phyloP scores from a whole-genome alignment of 2,888 invertebrate species.

The Caenorhabditis uteleia region DNA sequence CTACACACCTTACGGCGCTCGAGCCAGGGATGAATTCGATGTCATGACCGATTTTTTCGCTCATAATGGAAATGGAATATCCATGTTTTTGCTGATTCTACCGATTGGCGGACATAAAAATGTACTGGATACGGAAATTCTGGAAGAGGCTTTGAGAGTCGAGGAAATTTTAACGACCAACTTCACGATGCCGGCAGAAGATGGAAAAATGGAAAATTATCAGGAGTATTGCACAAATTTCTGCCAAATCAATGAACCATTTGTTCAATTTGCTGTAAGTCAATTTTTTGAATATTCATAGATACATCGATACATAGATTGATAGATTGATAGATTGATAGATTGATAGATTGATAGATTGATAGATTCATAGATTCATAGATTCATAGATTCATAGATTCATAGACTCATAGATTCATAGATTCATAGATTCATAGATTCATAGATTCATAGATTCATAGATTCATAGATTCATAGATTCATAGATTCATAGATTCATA shows the following conservation, averaged over 20 bases:
- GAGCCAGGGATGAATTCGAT: constrained; percentile 48
- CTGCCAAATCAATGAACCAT: constrained; percentile 66
- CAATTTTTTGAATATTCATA: not conserved
- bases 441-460: too few species aligned
- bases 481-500: too few species aligned
- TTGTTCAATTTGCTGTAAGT: constrained; percentile 59
- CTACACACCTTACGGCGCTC: constrained; percentile 64
- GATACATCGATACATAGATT: too few species aligned
- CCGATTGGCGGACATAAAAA: constrained; percentile 50
- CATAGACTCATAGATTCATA: too few species aligned
- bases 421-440: too few species aligned
- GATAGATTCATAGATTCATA: too few species aligned
- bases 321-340: too few species aligned
- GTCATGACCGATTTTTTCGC: constrained; percentile 49
- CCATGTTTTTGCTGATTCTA: constrained; percentile 57
- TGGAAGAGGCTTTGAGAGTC: constrained; percentile 50
- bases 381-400: too few species aligned
- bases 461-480: too few species aligned
- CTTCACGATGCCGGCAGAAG: constrained; percentile 50
- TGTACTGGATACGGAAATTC: constrained; percentile 48
- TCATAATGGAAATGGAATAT: constrained; percentile 53
- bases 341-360: too few species aligned
- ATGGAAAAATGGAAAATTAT: constrained; percentile 52
- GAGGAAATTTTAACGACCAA: constrained; percentile 50
- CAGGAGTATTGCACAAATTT: constrained; percentile 63